Conservation (phyloP, 2,888 invertebrate genomes). For the Pseudanteris insignis region DNA sequence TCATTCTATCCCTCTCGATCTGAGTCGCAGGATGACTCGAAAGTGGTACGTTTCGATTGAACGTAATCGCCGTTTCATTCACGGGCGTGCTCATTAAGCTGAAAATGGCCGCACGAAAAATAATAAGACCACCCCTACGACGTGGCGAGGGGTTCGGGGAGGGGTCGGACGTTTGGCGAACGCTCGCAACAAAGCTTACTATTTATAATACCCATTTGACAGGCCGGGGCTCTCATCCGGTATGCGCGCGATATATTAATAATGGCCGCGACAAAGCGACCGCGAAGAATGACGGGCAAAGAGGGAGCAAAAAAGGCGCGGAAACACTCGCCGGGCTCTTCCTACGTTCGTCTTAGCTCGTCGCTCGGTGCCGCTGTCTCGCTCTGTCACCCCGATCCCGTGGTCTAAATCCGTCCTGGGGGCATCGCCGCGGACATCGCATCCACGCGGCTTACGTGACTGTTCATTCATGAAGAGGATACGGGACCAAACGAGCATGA, state of each 20-base stretch:
- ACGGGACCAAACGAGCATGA: slow-evolving; percentile 10
- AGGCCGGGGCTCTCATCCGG: slow-evolving; percentile 34
- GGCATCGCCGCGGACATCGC: slow-evolving; percentile 53
- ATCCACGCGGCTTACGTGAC: slow-evolving; percentile 50
- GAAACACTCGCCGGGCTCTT: slow-evolving; percentile 19
- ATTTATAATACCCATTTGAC: slow-evolving; percentile 58
- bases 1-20: too few relatives aligned
- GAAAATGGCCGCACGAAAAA: slow-evolving; percentile 15
- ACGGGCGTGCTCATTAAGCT: slow-evolving; percentile 17
- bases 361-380: slow-evolving; percentile 9
- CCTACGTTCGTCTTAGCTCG: slow-evolving; percentile 4
- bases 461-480: slow-evolving; percentile 64
- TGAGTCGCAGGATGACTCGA: too few relatives aligned
- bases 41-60: too few relatives aligned
- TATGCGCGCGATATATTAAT: slow-evolving; percentile 58
- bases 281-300: slow-evolving; percentile 50
- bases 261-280: slow-evolving; percentile 57
- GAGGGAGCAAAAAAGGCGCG: slow-evolving; percentile 34
- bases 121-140: slow-evolving; percentile 32
- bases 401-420: slow-evolving; percentile 59
- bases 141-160: slow-evolving; percentile 36
- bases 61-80: slow-evolving; percentile 5
- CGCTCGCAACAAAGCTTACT: slow-evolving; percentile 64
- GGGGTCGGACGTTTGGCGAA: slow-evolving; percentile 25
- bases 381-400: slow-evolving; percentile 39